These are phyloP conservation scores for Arremon aurantiirostris DNA, from an alignment of 2,797 vertebrate species.

Conservation along the genomic window DNA sequence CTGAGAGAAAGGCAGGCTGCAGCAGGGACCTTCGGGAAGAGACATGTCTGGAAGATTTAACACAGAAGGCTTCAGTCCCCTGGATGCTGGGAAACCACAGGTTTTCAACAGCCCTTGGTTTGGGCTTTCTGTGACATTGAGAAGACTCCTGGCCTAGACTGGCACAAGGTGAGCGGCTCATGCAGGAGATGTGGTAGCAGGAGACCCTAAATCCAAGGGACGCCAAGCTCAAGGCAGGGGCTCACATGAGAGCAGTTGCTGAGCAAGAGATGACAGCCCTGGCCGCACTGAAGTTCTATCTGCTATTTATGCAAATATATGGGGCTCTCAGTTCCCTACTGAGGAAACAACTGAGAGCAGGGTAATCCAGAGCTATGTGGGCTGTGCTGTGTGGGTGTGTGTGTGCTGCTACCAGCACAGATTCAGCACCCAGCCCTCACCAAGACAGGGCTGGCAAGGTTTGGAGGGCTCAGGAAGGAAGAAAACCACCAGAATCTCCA, in stretches of 20 bases:
- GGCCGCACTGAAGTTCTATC: not conserved
- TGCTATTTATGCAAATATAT: not conserved
- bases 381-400: rapidly evolving
- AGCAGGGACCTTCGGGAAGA: not conserved
- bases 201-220: not conserved
- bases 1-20: not conserved
- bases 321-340: not conserved
- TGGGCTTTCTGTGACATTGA: not conserved
- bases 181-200: not conserved
- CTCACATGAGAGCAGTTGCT: not conserved
- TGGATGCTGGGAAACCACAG: not conserved
- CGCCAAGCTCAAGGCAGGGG: not conserved
- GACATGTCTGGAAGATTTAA: not conserved
- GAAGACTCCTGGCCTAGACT: not conserved
- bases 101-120: not conserved
- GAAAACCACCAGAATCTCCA: not conserved
- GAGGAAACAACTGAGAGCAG: not conserved
- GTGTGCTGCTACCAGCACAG: not conserved
- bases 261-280: not conserved
- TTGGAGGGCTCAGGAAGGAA: not conserved
- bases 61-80: not conserved
- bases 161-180: not conserved
- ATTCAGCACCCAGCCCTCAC: not conserved
- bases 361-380: not conserved
- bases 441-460: not conserved